Evolutionary conservation across 53 echinoderm and acorn worm genomes (phyloP), one percentile per base, ranked within the genome.

Genomic region (Mesocentrotus franciscanus): DNA sequence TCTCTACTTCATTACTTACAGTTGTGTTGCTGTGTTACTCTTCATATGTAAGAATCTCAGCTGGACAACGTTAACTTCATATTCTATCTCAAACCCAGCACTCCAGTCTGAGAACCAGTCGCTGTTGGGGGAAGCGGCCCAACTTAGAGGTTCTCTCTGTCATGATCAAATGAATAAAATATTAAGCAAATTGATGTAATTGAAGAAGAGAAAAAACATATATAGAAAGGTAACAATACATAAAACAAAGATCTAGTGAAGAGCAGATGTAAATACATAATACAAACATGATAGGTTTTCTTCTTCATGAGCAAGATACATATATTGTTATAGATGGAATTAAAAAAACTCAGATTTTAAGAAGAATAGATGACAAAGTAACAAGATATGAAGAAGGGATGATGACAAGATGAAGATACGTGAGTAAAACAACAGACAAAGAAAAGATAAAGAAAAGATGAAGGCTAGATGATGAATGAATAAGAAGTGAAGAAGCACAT

Each of bases 31-130:
- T 74, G 30, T 95, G 68, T 83, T 94, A 83, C 96, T 95, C 91
- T 95, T 97, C 95, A 98, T 92, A 79, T 97, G 96, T 75, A 98
- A 95, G 93, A 98, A 98, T 85, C 96, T 96, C 13, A 98, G 81
- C 95, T 98, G 98, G 24, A 98, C 98, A 26, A 72, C 61, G 49
- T 85, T 96, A 55, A 97, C 97, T 78, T 76, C 95, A 68, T 98
- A 98, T 27, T 90, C 55, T 92, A 98, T 95, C 66, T 90, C 94
- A 90, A 95, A 96, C 15, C 97, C 97, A 15, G 94, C 92, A 9
- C 93, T 85, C 95, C 97, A 97, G 9, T 56, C 89, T 75, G 98
- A 97, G 83, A 99, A 98, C 98, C 98, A 98, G 42, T 81, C 42
- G 4, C 34, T 81, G 57, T 56, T 30, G 57, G 92, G 70, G n/a